Conservation (phyloP, 2,113 vertebrate species). For the Leptobrachium ailaonicum region DNA sequence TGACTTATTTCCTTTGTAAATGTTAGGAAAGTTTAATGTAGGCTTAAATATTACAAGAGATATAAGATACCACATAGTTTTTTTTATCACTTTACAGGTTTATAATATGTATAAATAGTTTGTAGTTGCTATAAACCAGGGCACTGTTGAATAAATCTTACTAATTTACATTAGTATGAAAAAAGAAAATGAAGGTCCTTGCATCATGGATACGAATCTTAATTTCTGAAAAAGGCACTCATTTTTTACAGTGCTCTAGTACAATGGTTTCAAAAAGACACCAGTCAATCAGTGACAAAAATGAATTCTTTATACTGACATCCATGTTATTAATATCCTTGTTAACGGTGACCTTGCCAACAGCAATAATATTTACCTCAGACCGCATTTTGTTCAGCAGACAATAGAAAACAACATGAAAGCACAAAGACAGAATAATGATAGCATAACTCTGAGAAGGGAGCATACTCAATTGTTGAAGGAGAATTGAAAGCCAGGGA, state of each 20-base stretch:
- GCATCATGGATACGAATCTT: background rate
- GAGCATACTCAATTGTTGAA: background rate
- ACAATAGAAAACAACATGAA: background rate
- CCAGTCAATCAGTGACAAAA: background rate
- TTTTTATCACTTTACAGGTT: no score
- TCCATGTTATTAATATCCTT: background rate
- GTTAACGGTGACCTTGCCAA: background rate
- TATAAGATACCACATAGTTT: no score
- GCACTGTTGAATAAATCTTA: no score
- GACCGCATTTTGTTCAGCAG: background rate
- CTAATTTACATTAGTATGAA: background rate
- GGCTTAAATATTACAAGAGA: no score
- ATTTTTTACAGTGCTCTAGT: background rate
- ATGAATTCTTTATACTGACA: background rate
- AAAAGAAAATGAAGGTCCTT: background rate
- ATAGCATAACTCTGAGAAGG: background rate
- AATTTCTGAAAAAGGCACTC: background rate
- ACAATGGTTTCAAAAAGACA: background rate
- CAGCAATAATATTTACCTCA: background rate
- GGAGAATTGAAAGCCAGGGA: background rate
- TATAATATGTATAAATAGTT: no score
- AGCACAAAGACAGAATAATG: background rate
- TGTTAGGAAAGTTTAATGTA: no score
- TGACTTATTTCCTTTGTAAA: no score
- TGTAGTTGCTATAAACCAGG: no score